Evolutionary conservation across 2,113 vertebrate genomes (phyloP).

Genomic region (Anarhynchus alexandrinus): DNA sequence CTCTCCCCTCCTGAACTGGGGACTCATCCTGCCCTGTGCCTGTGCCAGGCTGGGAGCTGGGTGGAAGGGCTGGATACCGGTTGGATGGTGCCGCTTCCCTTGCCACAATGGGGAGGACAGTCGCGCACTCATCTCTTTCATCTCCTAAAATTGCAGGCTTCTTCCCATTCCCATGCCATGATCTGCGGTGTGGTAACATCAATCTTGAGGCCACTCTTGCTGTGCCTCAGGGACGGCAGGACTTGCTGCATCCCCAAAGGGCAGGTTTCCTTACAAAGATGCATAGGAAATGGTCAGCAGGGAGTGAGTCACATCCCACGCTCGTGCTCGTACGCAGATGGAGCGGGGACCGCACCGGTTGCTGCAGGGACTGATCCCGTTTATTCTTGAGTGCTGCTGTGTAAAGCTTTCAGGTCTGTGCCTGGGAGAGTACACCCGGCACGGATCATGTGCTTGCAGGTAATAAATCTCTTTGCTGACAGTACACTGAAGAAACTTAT

Average conservation of each 20-base stretch:
- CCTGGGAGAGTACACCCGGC: background rate
- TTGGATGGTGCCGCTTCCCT: background rate
- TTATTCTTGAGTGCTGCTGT: background rate
- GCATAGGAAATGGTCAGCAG: background rate
- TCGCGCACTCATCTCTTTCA: rapidly evolving
- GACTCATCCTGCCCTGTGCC: background rate
- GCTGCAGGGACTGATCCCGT: background rate
- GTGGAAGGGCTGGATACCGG: background rate
- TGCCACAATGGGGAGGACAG: rapidly evolving
- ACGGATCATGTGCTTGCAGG: background rate
- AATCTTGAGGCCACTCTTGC: background rate
- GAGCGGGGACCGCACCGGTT: background rate
- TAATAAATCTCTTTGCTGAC: background rate
- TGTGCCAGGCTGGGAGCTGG: background rate
- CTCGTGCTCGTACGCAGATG: rapidly evolving
- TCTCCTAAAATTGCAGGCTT: background rate
- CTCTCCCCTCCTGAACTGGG: background rate
- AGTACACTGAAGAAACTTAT: background rate
- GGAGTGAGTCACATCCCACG: background rate
- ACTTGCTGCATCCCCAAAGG: background rate
- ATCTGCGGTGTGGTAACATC: background rate
- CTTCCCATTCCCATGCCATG: rapidly evolving
- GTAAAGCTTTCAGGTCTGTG: background rate
- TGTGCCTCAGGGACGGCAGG: background rate
- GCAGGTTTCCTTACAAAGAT: background rate